Evolutionary conservation across 2,797 vertebrate genomes (phyloP), one percentile per base, ranked within the genome.

Genomic region (Gadopsis marmoratus): DNA sequence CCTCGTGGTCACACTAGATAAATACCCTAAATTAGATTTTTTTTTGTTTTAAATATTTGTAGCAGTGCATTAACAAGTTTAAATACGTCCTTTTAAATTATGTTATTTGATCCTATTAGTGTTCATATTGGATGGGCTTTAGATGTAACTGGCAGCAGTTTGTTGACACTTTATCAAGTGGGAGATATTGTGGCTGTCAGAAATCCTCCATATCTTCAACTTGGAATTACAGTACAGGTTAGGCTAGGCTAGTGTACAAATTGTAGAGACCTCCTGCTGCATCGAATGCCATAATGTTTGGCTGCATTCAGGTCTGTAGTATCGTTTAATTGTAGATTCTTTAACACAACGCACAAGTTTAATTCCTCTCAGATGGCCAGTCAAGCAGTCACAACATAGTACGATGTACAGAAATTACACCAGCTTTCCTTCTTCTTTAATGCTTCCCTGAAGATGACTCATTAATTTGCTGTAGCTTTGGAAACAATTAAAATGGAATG

Each of bases 401-500:
- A 23, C 5, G 21, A 86, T 61, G 61, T 80, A 69, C 29, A 79
- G 67, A 80, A 86, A 74, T 64, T 19, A 75, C 63, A 75, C 31
- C 45, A 75, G 79, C 50, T 58, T 81, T 29, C 73, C 56, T 59
- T 74, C 63, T 39, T 50, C 70, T 60, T 66, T 54, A 70, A 79
- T 31, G 72, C 70, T 66, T 76, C 71, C 60, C 37, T 76, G 76
- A 71, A 81, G 76, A 72, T 54, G 60, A 89, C 69, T 90, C 77
- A 85, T 87, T 89, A 84, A 90, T 87, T 86, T 74, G 13, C 77
- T 70, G 45, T 61, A 61, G 69, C 82, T 79, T 79, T 79, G 71
- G 63, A 87, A 87, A 92, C 74, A 73, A 85, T 88, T 85, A 83
- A 75, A 86, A 74, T 50, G 48, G 68, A 79, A 83, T 41, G 64